phyloP scores from a whole-genome alignment of 2,797 vertebrate genomes.

The Myotis myotis region DNA sequence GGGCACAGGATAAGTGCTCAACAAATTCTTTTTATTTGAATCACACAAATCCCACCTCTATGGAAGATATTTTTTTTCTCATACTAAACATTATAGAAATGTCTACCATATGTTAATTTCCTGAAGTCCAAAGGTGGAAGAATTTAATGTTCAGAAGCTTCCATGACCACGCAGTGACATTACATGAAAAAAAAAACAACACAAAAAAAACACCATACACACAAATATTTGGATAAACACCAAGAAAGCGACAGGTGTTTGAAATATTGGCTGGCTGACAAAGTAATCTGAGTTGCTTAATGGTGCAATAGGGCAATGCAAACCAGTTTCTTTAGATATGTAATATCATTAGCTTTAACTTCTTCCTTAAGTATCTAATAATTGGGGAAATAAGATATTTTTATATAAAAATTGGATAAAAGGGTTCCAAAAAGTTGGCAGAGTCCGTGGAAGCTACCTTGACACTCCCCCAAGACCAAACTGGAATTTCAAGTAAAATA shows the following conservation, averaged over 20 bases:
- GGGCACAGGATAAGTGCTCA: not conserved
- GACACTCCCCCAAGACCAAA: too few relatives aligned
- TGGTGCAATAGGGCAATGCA: conserved; percentile 36
- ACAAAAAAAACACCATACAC: too few relatives aligned
- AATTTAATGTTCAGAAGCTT: conserved; percentile 60
- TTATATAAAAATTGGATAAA: too few relatives aligned
- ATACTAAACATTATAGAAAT: conserved; percentile 2
- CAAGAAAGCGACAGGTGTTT: conserved; percentile 24
- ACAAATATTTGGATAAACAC: conserved; percentile 58
- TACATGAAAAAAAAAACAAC: not conserved
- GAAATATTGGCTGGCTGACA: conserved; percentile 45
- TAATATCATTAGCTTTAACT: not conserved
- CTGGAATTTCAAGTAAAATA: too few relatives aligned
- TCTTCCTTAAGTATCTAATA: not conserved
- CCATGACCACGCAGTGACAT: not conserved
- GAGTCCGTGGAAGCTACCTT: too few relatives aligned
- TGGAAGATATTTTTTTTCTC: not conserved
- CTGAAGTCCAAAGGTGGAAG: conserved; percentile 61
- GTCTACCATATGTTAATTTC: not conserved
- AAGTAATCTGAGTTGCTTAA: conserved; percentile 59
- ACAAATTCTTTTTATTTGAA: not conserved
- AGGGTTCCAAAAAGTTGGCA: too few relatives aligned
- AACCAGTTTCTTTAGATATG: not conserved
- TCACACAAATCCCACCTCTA: not conserved
- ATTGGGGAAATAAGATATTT: not conserved